phyloP scores from a whole-genome alignment of 2,113 vertebrate genomes.

The Opisthocomus hoazin region DNA sequence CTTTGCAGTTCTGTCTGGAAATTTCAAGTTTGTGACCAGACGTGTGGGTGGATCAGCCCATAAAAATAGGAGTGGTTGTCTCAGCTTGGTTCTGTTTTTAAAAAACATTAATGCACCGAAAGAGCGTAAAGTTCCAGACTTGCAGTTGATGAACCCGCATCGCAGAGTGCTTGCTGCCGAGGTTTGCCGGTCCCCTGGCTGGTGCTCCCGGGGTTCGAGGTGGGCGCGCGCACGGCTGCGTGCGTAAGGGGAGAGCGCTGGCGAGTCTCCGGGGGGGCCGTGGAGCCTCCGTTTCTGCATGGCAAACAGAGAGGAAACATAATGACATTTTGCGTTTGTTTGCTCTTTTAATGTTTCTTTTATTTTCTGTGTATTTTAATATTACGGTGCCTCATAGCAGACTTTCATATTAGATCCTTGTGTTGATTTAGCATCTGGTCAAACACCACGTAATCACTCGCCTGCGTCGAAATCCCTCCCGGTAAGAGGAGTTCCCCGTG shows the following conservation, averaged over 20 bases:
- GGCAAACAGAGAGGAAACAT: not conserved
- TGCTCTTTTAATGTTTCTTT: not conserved
- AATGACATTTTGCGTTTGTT: not conserved
- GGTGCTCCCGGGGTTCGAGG: not conserved
- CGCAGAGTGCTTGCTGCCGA: not conserved
- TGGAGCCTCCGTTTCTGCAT: not conserved
- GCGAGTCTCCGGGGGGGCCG: accelerated
- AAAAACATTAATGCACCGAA: not conserved
- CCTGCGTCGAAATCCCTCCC: not conserved
- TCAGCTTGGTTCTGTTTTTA: not conserved
- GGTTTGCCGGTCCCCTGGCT: not conserved
- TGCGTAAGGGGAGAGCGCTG: not conserved
- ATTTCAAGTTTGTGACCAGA: not conserved
- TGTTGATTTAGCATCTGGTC: not conserved
- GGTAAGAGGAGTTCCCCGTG: not conserved
- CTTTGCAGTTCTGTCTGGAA: not conserved
- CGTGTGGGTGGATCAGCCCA: not conserved
- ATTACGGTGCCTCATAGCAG: not conserved
- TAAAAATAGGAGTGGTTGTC: not conserved
- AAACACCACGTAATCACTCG: not conserved
- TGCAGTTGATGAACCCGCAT: not conserved
- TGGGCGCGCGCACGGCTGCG: accelerated
- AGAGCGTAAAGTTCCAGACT: not conserved
- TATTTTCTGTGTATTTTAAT: not conserved
- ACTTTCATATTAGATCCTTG: not conserved